Evolutionary conservation across 2,113 vertebrate species (phyloP), one percentile per base, ranked within the genome.

Genomic region (Apus apus): DNA sequence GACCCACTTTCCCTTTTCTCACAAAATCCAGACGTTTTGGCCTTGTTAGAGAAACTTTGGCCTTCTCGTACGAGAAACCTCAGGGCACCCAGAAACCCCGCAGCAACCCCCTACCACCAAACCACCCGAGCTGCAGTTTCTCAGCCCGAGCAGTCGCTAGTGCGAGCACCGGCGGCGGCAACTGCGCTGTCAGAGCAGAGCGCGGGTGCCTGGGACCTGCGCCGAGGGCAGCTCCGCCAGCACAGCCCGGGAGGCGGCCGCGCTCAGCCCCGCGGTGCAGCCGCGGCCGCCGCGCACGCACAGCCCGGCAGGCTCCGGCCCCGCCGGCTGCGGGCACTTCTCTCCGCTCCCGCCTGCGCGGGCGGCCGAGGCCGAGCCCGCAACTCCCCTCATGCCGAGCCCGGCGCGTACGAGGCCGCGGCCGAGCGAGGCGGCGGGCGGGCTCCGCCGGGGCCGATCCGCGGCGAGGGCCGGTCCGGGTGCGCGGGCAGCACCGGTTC

Each of bases 121-220:
- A 40, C 15, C 14, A 5, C 18, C 46, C 6, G 20, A 17, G 20
- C 36, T 32, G n/a, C 75, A 11, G 29, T 29, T 43, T 16, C 73
- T 25, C 67, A 3, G 23, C 3, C 15, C 48, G 2, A 23, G 40
- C 1, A 14, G 2, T 3, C 1, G 8, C 3, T 17, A 25, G 8
- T 0, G 11, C 11, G n/a, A 15, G 19, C 9, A 7, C 3, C 11
- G 21, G 0, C 4, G 43, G 40, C 10, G 8, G 17, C 4, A 20
- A 29, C 71, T 56, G 19, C 6, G 3, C 29, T 6, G 12, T 2
- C n/a, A 5, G 3, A 15, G 27, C 67, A 2, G 3, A 15, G 27
- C 67, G 2, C 11, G 11, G 1, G 15, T 8, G 3, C 13, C 4
- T 2, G 5, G 34, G 30, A 13, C 34, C 38, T 2, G 13, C 3